A percentile compares a stretch with the other conserved stretches of the same genome.
These are phyloP conservation scores for Sporophila hypoxantha DNA, from an alignment of 2,113 vertebrate genomes.

Conservation along the genomic window DNA sequence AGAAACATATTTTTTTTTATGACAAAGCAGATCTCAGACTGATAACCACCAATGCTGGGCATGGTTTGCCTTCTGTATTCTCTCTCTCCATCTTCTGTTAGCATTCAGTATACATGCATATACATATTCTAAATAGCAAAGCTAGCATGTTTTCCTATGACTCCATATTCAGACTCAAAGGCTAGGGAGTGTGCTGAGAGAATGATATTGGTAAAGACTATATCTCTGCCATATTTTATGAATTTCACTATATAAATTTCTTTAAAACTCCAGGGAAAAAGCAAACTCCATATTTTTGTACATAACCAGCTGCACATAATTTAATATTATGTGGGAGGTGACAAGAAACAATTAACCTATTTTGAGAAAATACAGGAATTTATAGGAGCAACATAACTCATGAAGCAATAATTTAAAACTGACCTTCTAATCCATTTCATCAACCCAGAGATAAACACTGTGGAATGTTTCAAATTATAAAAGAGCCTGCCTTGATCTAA, in stretches of 20 bases:
- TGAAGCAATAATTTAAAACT: constrained; percentile 19
- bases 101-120: background rate
- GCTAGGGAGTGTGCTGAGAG: background rate
- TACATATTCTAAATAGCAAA: background rate
- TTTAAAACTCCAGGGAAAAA: background rate
- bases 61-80: background rate
- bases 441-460: constrained; percentile 10
- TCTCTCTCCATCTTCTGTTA: background rate
- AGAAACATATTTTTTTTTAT: background rate
- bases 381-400: background rate
- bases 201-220: background rate
- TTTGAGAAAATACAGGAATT: background rate
- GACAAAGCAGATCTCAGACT: background rate
- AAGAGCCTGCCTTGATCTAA: constrained; percentile 4
- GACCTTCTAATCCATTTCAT: constrained; percentile 16
- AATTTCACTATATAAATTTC: background rate
- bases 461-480: constrained; percentile 32
- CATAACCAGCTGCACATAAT: background rate
- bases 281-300: background rate
- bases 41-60: background rate
- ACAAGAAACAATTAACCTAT: constrained; percentile 19
- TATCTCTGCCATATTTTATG: background rate
- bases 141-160: background rate
- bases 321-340: constrained; percentile 8
- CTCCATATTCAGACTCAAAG: background rate